Evolutionary conservation across 2,888 invertebrate species (phyloP), one percentile per base, ranked within the genome.

Genomic region (Margaritifera margaritifera): DNA sequence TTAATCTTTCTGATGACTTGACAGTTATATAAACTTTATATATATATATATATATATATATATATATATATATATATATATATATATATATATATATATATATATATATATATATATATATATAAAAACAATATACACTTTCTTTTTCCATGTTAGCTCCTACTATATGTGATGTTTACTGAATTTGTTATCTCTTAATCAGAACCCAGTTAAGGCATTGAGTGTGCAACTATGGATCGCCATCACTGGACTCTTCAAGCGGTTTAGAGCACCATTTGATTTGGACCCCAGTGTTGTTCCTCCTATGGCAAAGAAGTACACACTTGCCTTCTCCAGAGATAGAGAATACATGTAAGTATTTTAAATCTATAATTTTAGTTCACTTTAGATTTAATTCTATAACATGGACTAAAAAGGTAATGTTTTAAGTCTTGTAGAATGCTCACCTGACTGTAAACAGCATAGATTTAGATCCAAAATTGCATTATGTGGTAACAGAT

Each of bases 271-370:
- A 93, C 93, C 88, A 61, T 92, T 94, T 77, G 91, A 93, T 81
- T 93, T 95, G 0, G 94, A 96, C 87, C 92, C 92, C 22, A 88
- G 90, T 0, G 91, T 92, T 82, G 95, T 97, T 88, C 96, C 96
- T 0, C 93, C 93, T 74, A 93, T 94, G 83, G 93, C 93, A 67
- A 94, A 95, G 81, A 92, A 94, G 66, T 95, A 96, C 84, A 96
- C 96, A 42, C 95, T 96, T 55, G 94, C 96, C 69, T 98, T 96
- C 90, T 94, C 95, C 77, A 93, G 95, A 80, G 96, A 97, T 87
- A 96, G 95, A 89, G 95, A 96, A 90, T 97, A 97, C 90, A 92
- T 98, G 94, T 96, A 90, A 94, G 95, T 93, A 18, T 18, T 24
- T 53, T 19, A 24, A 19, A 58, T n/a, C 24, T 66, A 42, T 42